These are phyloP conservation scores for Protobothrops flavoviridis DNA, from an alignment of 2,113 vertebrate genomes.

Conservation along the genomic window DNA sequence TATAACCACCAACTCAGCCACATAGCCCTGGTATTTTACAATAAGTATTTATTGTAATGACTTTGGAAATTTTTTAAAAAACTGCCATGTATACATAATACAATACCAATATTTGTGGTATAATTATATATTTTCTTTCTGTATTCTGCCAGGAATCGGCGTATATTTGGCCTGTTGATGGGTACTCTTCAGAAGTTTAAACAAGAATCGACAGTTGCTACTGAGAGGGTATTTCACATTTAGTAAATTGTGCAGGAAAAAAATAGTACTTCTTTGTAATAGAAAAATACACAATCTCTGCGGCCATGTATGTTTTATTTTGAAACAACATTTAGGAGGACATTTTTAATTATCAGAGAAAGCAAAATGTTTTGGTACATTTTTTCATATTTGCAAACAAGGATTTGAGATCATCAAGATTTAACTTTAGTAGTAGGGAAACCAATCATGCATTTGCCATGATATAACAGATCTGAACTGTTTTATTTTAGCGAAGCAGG, in stretches of 20 bases:
- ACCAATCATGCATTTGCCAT: background rate
- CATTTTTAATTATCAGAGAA: background rate
- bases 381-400: background rate
- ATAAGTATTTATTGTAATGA: background rate
- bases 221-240: slow-evolving; percentile 82
- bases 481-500: background rate
- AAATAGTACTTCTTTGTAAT: background rate
- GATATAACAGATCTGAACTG: background rate
- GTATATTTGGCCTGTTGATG: slow-evolving; percentile 99
- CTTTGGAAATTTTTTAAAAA: background rate
- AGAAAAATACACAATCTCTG: background rate
- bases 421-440: background rate
- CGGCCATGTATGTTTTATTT: background rate
- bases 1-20: background rate
- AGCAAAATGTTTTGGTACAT: background rate
- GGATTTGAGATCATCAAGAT: background rate
- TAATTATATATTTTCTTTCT: slow-evolving; percentile 12
- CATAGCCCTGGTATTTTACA: background rate
- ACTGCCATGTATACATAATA: background rate
- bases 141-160: slow-evolving; percentile 85
- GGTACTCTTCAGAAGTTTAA: slow-evolving; percentile 99
- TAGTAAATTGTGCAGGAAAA: background rate
- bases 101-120: background rate
- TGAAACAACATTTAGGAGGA: background rate
- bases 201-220: slow-evolving; percentile 93